Conservation (phyloP, 2,888 invertebrate species). For the Mimachlamys varia region DNA sequence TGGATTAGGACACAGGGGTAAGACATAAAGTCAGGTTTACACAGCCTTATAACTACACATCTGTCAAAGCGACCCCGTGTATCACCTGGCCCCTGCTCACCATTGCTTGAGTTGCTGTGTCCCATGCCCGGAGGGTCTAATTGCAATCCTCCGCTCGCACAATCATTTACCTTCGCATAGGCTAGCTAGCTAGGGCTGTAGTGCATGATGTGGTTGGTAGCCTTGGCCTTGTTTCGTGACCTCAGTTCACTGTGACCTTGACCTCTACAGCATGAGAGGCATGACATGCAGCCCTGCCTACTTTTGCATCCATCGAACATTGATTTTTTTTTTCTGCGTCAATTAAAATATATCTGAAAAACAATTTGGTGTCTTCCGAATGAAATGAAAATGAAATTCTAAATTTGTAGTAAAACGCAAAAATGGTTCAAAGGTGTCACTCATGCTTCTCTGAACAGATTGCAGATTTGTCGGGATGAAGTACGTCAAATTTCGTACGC, state of each 20-base stretch:
- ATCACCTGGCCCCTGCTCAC: slow-evolving; percentile 13
- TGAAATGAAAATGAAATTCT: background rate
- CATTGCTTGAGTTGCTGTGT: slow-evolving; percentile 36
- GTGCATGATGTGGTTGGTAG: slow-evolving; percentile 36
- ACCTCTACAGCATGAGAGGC: slow-evolving; percentile 34
- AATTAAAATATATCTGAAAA: background rate
- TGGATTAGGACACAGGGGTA: slow-evolving; percentile 28
- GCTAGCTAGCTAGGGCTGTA: slow-evolving; percentile 28
- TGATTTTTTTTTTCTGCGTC: slow-evolving; percentile 18
- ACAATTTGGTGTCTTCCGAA: slow-evolving; percentile 7
- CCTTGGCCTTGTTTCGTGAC: slow-evolving; percentile 30
- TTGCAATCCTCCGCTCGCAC: background rate
- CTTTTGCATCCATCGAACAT: slow-evolving; percentile 25
- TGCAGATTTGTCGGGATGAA: slow-evolving; percentile 51
- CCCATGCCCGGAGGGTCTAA: background rate
- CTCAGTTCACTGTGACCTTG: slow-evolving; percentile 16
- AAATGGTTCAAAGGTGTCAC: slow-evolving; percentile 67
- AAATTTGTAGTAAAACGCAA: slow-evolving; percentile 17
- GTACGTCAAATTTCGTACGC: background rate
- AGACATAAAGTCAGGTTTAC: slow-evolving; percentile 23
- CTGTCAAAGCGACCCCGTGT: slow-evolving; percentile 1
- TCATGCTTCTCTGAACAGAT: slow-evolving; percentile 53
- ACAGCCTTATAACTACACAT: background rate
- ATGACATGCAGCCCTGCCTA: slow-evolving; percentile 32
- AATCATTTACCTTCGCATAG: background rate